These are phyloP conservation scores for Scaptomyza flava DNA, from an alignment of 2,888 invertebrate genomes.

Conservation along the genomic window DNA sequence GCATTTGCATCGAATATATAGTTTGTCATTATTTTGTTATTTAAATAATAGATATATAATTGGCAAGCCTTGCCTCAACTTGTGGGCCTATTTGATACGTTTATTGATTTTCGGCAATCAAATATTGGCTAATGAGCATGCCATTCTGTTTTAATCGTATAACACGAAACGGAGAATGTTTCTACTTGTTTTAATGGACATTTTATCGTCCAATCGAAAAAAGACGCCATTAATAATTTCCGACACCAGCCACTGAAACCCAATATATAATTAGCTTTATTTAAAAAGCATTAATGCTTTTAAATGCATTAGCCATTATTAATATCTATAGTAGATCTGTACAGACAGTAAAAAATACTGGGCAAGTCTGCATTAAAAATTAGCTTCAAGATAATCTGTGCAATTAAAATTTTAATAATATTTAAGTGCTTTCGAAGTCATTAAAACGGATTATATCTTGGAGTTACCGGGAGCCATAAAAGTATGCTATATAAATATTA, in stretches of 20 bases:
- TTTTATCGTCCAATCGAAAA: constrained; percentile 7
- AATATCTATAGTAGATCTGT: not conserved
- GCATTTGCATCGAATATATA: not conserved
- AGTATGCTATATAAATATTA: constrained; percentile 9
- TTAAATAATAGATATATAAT: not conserved
- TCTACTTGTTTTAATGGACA: constrained; percentile 8
- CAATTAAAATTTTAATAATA: constrained; percentile 25
- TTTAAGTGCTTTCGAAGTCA: constrained; percentile 16
- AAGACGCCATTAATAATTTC: not conserved
- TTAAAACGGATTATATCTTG: constrained; percentile 14
- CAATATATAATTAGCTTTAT: not conserved
- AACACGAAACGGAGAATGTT: not conserved
- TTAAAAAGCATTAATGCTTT: not conserved
- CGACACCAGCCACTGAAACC: not conserved
- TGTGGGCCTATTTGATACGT: not conserved
- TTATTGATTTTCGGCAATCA: constrained; percentile 5
- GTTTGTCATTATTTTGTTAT: not conserved
- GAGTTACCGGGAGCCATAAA: not conserved
- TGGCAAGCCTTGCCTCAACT: not conserved
- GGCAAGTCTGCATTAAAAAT: not conserved
- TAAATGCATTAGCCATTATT: not conserved
- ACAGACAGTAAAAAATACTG: not conserved
- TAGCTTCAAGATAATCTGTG: constrained; percentile 13
- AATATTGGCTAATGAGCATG: constrained; percentile 14
- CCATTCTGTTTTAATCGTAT: not conserved